Evolutionary conservation across 2,888 invertebrate genomes (phyloP).

Genomic region (Nipponacmea schrenckii): DNA sequence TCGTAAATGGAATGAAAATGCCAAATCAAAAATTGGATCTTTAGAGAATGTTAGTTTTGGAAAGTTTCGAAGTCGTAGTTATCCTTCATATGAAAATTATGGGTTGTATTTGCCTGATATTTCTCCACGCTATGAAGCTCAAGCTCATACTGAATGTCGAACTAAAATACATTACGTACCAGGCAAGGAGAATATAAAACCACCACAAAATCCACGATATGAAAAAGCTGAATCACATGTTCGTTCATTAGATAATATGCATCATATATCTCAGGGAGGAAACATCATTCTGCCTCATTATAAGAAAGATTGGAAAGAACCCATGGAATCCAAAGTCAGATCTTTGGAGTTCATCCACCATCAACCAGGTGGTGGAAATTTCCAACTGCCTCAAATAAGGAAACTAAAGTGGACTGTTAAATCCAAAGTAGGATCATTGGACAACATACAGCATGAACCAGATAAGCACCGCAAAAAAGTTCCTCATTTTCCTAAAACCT

Average conservation of each 20-base stretch:
- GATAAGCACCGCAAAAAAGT: slow-evolving; percentile 39
- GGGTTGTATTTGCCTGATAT: slow-evolving; percentile 32
- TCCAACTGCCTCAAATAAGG: slow-evolving; percentile 18
- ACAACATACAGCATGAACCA: slow-evolving; percentile 40
- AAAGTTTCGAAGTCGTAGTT: not conserved
- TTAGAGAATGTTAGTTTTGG: slow-evolving; percentile 38
- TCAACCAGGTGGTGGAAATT: slow-evolving; percentile 42
- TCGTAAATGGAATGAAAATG: slow-evolving; percentile 70
- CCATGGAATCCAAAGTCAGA: slow-evolving; percentile 69
- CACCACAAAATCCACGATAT: not conserved
- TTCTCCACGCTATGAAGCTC: slow-evolving; percentile 44
- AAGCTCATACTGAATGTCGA: slow-evolving; percentile 37
- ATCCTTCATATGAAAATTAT: slow-evolving; percentile 13
- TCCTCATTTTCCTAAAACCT: slow-evolving; percentile 28
- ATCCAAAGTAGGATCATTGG: slow-evolving; percentile 50
- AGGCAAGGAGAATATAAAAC: slow-evolving; percentile 29
- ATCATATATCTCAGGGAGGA: slow-evolving; percentile 78
- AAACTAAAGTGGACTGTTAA: slow-evolving; percentile 36
- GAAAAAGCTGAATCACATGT: slow-evolving; percentile 83
- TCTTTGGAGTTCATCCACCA: slow-evolving; percentile 47
- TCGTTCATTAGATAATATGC: slow-evolving; percentile 86
- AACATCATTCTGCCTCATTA: slow-evolving; percentile 35
- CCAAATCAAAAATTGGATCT: slow-evolving; percentile 81
- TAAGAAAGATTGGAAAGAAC: slow-evolving; percentile 72
- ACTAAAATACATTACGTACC: slow-evolving; percentile 46